phyloP scores from a whole-genome alignment of 2,797 vertebrate genomes.

The Heliangelus exortis region DNA sequence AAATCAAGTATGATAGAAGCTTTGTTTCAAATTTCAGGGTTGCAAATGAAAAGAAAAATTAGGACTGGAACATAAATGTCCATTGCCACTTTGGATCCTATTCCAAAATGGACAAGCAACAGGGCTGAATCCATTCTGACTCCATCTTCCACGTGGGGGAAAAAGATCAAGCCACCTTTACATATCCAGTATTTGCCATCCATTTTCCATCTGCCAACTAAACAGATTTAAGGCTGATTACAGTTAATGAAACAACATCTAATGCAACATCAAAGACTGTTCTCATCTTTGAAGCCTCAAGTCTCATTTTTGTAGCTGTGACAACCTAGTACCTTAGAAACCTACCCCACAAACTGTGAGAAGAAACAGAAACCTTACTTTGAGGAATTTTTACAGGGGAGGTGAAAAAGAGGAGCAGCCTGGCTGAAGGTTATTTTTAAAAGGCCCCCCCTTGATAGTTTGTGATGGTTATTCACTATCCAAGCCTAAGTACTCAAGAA shows the following conservation, averaged over 20 bases:
- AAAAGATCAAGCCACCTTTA: neutral
- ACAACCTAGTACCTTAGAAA: neutral
- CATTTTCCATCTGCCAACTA: neutral
- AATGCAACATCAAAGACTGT: conserved; percentile 3
- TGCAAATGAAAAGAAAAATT: neutral
- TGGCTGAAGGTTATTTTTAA: neutral
- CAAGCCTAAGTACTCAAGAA: neutral
- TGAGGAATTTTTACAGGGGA: neutral
- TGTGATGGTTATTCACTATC: neutral
- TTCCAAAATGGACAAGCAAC: neutral
- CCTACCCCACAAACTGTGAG: neutral
- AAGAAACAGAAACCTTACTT: neutral
- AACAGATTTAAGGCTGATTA: neutral
- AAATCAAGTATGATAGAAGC: neutral
- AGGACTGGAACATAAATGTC: neutral
- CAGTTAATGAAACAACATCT: neutral
- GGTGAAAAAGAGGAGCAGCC: neutral
- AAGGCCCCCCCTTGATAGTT: neutral
- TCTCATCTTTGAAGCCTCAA: conserved; percentile 14
- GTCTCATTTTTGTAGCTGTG: neutral
- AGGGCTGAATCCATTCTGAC: neutral
- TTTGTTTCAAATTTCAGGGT: neutral
- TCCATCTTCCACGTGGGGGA: accelerated
- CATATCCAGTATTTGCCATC: neutral
- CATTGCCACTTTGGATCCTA: neutral